A percentile compares a stretch with the other conserved stretches of the same genome.
Evolutionary conservation across 2,888 invertebrate species (phyloP).

Genomic region (Archips crataeganus): DNA sequence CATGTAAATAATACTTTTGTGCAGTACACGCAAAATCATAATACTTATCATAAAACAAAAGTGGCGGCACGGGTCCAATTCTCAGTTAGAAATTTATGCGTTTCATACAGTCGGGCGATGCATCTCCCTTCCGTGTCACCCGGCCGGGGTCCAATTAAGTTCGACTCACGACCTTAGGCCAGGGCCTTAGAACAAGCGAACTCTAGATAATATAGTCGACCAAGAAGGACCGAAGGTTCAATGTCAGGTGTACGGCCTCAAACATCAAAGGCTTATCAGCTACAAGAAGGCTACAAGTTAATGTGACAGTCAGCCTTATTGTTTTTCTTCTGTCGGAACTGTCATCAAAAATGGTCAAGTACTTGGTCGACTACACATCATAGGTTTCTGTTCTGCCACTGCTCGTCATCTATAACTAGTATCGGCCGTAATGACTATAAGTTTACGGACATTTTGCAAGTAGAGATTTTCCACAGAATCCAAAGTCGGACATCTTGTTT

Average conservation of each 20-base stretch:
- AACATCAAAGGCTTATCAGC: no score
- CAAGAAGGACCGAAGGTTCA: no score
- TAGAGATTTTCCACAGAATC: no score
- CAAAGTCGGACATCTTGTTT: no score
- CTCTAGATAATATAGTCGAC: neutral
- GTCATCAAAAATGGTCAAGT: no score
- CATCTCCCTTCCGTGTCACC: constrained; percentile 84
- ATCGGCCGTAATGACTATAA: neutral
- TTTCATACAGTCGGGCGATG: constrained; percentile 78
- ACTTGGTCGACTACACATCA: no score
- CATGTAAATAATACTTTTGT: constrained; percentile 16
- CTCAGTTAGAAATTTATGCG: constrained; percentile 78
- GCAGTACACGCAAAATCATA: constrained; percentile 44
- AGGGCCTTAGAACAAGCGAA: constrained; percentile 57
- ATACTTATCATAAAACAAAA: constrained; percentile 65
- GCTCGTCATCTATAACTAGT: no score
- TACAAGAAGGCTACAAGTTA: no score
- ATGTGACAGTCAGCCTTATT: no score
- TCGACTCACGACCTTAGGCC: constrained; percentile 80
- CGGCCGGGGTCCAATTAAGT: constrained; percentile 83
- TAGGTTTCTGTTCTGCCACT: no score
- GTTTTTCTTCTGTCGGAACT: no score
- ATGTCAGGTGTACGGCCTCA: no score
- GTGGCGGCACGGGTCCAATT: constrained; percentile 70
- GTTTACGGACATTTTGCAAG: neutral